A percentile compares a stretch with the other conserved stretches of the same genome.
Evolutionary conservation across 2,888 invertebrate species (phyloP).

Genomic region (Caenorhabditis sinica): DNA sequence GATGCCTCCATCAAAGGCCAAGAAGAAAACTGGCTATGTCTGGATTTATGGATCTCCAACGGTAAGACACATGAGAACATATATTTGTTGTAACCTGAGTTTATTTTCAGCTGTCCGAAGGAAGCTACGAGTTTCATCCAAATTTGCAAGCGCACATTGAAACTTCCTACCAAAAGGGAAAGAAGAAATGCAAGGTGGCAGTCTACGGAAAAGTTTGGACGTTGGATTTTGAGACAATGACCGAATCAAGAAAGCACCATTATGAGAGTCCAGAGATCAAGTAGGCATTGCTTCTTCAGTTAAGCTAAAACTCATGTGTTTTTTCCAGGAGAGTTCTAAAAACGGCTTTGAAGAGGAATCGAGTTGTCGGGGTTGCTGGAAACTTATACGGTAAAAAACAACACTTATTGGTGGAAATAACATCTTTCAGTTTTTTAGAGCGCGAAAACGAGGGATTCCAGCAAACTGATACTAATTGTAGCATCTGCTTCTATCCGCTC

Average conservation of each 20-base stretch:
- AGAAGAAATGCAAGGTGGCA: constrained; percentile 18
- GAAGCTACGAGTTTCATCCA: constrained; percentile 35
- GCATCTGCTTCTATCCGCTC: constrained; percentile 22
- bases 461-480: constrained; percentile 29
- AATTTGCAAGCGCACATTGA: constrained; percentile 40
- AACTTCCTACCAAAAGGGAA: neutral
- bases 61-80: neutral
- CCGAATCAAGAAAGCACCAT: neutral
- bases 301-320: neutral
- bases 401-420: no score
- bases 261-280: neutral
- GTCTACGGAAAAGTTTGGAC: constrained; percentile 12
- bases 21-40: neutral
- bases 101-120: constrained; percentile 16
- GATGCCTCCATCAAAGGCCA: neutral
- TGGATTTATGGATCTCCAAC: constrained; percentile 31
- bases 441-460: constrained; percentile 23
- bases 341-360: neutral
- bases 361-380: constrained; percentile 5
- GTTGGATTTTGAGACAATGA: constrained; percentile 32
- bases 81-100: neutral
- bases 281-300: no score
- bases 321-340: neutral
- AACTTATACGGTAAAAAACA: constrained; percentile 7
- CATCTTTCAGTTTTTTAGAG: neutral